Conservation (phyloP, 1,140 invertebrate species). For the Apis cerana region DNA sequence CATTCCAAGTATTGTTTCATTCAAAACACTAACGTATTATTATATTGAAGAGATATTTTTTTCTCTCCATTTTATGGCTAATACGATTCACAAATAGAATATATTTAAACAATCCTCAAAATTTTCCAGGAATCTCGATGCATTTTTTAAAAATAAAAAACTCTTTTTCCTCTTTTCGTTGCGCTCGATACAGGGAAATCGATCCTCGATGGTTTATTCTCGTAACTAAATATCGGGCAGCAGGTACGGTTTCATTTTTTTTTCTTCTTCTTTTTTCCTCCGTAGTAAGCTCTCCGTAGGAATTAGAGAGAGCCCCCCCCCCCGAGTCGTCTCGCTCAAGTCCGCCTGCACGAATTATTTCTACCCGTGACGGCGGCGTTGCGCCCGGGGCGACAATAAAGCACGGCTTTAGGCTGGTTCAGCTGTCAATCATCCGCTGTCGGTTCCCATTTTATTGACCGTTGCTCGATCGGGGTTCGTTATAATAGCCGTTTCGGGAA, state of each 20-base stretch:
- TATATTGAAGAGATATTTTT: no score
- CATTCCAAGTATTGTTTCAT: no score
- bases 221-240: neutral
- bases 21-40: no score
- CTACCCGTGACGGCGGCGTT: slow-evolving; percentile 8
- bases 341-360: slow-evolving; percentile 47
- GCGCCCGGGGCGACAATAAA: slow-evolving; percentile 45
- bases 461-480: slow-evolving; percentile 31
- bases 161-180: no score
- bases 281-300: neutral
- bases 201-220: neutral
- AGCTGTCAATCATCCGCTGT: slow-evolving; percentile 64
- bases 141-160: no score
- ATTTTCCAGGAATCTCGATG: no score
- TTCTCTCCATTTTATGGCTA: no score
- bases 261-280: neutral
- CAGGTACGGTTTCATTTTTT: neutral
- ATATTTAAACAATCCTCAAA: no score
- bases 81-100: no score
- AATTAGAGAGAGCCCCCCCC: slow-evolving; percentile 12
- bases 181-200: neutral
- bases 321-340: slow-evolving; percentile 21
- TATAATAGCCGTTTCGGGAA: slow-evolving; percentile 50
- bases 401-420: slow-evolving; percentile 47
- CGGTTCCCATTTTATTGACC: slow-evolving; percentile 42